A percentile compares a stretch with the other conserved stretches of the same genome.
phyloP scores from a whole-genome alignment of 2,113 vertebrate species.

The Microcebus murinus region DNA sequence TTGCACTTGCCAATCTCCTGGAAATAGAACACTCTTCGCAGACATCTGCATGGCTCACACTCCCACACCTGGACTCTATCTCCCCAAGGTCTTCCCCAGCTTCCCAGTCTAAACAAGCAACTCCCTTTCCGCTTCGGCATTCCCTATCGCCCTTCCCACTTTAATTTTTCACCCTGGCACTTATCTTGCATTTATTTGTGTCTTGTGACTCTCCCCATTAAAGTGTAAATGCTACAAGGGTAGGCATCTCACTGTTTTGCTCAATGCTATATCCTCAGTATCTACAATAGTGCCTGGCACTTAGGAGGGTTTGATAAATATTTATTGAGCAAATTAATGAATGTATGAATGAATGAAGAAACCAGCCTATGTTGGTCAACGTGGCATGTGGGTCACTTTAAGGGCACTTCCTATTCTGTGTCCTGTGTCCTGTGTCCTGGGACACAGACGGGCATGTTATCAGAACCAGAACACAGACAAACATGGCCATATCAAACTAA shows the following conservation, averaged over 20 bases:
- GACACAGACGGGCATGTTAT: not conserved
- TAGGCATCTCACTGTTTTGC: not conserved
- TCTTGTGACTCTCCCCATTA: not conserved
- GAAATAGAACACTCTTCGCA: not conserved
- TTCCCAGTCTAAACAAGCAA: not conserved
- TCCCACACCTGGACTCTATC: not conserved
- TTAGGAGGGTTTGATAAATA: not conserved
- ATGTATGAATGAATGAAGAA: not conserved
- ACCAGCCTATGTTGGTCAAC: not conserved
- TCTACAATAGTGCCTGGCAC: not conserved
- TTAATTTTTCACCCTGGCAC: not conserved
- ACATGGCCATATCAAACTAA: not conserved
- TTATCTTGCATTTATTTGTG: not conserved
- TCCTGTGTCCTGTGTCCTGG: too few relatives aligned
- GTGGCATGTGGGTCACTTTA: not conserved
- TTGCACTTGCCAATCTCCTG: not conserved
- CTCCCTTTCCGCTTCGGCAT: not conserved
- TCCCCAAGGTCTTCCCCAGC: not conserved
- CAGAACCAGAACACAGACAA: not conserved
- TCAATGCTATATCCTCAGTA: not conserved
- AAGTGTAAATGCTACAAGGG: not conserved
- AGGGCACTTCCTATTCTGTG: too few relatives aligned
- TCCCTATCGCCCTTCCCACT: not conserved
- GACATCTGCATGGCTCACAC: not conserved
- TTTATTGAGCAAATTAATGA: not conserved